A percentile compares a stretch with the other conserved stretches of the same genome.
Conservation (phyloP, 2,888 invertebrate genomes). For the Phytoseiulus persimilis region DNA sequence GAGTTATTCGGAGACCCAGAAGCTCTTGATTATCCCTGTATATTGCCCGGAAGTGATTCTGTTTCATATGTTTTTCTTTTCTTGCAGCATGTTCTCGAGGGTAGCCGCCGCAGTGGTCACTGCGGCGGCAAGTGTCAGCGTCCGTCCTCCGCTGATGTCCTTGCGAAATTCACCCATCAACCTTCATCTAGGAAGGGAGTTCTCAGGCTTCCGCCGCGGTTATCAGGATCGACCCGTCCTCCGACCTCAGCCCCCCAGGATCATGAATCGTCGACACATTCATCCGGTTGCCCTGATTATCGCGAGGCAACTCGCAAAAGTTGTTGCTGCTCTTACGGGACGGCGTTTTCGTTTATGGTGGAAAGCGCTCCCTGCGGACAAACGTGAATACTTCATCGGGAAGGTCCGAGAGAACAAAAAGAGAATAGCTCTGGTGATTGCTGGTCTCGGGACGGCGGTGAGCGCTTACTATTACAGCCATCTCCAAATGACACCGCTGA, state of each 20-base stretch:
- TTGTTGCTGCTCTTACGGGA: conserved; percentile 49
- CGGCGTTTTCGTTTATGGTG: conserved; percentile 53
- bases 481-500: conserved; percentile 55
- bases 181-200: not conserved
- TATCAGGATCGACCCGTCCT: not conserved
- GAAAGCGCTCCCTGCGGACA: conserved; percentile 49
- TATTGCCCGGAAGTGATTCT: too few relatives aligned
- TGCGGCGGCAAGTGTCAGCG: not conserved
- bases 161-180: not conserved
- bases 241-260: not conserved
- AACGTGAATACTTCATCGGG: conserved; percentile 47
- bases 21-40: too few relatives aligned
- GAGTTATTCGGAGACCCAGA: too few relatives aligned
- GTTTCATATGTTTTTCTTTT: not conserved
- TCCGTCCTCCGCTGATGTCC: not conserved
- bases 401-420: conserved; percentile 42
- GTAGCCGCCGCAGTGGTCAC: not conserved
- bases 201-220: not conserved
- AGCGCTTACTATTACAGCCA: conserved; percentile 50
- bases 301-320: conserved; percentile 48
- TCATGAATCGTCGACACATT: conserved; percentile 45
- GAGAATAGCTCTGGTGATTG: conserved; percentile 40
- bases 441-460: conserved; percentile 11
- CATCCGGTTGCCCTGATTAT: conserved; percentile 49
- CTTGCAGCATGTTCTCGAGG: not conserved